Evolutionary conservation across 2,797 vertebrate genomes (phyloP), one percentile per base, ranked within the genome.

Genomic region (Melanogrammus aeglefinus): DNA sequence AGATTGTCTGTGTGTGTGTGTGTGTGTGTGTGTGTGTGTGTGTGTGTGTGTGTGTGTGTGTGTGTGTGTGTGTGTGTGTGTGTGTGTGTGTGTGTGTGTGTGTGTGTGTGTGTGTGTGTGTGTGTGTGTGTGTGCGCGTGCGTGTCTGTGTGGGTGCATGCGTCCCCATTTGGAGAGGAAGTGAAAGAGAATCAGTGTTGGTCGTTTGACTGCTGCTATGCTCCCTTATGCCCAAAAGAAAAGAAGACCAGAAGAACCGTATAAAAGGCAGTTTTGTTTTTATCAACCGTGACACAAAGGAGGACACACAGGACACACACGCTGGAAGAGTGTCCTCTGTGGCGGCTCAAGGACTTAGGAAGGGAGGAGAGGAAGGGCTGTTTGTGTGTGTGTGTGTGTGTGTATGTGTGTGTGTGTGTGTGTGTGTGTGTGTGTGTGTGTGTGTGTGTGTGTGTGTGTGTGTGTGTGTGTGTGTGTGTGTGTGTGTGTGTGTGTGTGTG

Each of bases 1-100:
- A 51, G 16, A 51, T 27, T 12, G 71, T 86, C 51, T 81, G 75
- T 85, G 78, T 36, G 27, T 73, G 9, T 78, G 71, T 87, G 71
- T 82, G 75, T 85, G 79, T 36, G 27, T 72, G 9, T 78, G 76
- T 71, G 71, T 74, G 33, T 73, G 35, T 38, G 21, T 24, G 72
- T 24, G 72, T 38, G 35, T 39, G 72, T 21, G 33, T 38, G 35
- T 38, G 74, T 76, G 71, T 79, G 33, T 74, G 74, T 86, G 72
- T 80, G 74, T 7, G 77, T 78, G 76, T 66, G 57, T 66, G 57
- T 24, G 10, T 66, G 18, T 4, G 57, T 66, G 57, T 24, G 3
- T 66, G 57, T 24, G 57, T 21, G 57, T 0, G 57, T 21, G 57
- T 66, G 57, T 66, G 57, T 24, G 10, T 66, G 18, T 4, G 57